Percentiles rank a stretch among this genome's conserved stretches.
Evolutionary conservation across 2,888 invertebrate genomes (phyloP).

Genomic region (Coleophora deauratella): DNA sequence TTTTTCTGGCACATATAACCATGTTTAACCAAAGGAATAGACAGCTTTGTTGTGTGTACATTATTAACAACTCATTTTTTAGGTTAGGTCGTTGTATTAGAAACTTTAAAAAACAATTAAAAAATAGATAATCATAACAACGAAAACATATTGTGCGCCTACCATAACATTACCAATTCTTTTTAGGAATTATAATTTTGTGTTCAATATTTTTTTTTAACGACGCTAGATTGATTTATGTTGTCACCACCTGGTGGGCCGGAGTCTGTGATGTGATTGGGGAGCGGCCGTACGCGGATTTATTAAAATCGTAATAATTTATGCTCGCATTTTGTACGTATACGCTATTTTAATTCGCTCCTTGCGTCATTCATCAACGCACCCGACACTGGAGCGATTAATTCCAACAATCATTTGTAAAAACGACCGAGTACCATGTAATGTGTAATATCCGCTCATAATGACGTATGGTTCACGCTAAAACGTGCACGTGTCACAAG

Average conservation of each 20-base stretch:
- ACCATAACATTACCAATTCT: too few relatives aligned
- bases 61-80: too few relatives aligned
- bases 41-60: too few relatives aligned
- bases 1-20: too few relatives aligned
- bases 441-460: constrained; percentile 18
- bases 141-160: too few relatives aligned
- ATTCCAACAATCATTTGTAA: constrained; percentile 58
- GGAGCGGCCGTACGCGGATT: constrained; percentile 56
- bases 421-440: constrained; percentile 36
- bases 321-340: constrained; percentile 66
- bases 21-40: too few relatives aligned
- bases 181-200: too few relatives aligned
- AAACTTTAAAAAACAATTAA: too few relatives aligned
- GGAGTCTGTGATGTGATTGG: constrained; percentile 27
- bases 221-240: constrained; percentile 44
- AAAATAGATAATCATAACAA: too few relatives aligned
- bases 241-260: constrained; percentile 58
- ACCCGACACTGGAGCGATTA: constrained; percentile 43
- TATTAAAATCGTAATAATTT: constrained; percentile 66
- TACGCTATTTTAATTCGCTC: constrained; percentile 60
- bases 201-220: too few relatives aligned
- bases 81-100: too few relatives aligned
- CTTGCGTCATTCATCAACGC: constrained; percentile 65
- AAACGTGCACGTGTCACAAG: too few relatives aligned
- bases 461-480: constrained; percentile 1